Conservation (phyloP, 2,888 invertebrate species). For the Atrina japonica region DNA sequence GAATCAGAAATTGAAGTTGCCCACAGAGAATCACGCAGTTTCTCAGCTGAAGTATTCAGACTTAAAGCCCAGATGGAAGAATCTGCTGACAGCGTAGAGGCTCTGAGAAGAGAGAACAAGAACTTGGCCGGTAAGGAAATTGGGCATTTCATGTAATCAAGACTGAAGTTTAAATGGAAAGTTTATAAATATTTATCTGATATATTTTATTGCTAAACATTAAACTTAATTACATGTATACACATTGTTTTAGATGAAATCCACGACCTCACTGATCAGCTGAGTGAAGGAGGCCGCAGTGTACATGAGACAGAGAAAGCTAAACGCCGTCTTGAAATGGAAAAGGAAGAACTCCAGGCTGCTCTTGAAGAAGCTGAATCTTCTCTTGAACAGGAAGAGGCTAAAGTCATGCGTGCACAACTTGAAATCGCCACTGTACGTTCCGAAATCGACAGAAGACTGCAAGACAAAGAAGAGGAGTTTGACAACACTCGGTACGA, state of each 20-base stretch:
- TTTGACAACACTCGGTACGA: conserved; percentile 96
- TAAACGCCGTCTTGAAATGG: conserved; percentile 98
- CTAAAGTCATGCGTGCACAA: conserved; percentile 94
- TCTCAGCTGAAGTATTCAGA: conserved; percentile 99
- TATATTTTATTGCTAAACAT: too few relatives aligned
- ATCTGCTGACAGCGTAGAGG: conserved; percentile 97
- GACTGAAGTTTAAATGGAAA: too few relatives aligned
- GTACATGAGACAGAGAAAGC: conserved; percentile 99
- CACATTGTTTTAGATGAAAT: conserved; percentile 95
- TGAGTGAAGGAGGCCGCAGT: conserved; percentile 99
- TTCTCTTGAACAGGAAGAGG: conserved; percentile 99
- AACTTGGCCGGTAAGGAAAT: conserved; percentile 88
- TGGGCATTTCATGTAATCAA: too few relatives aligned
- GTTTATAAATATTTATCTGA: too few relatives aligned
- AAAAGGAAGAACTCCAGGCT: conserved; percentile 99
- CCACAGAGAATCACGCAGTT: conserved; percentile 99
- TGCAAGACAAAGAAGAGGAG: conserved; percentile 99
- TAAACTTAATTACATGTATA: too few relatives aligned
- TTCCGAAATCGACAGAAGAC: conserved; percentile 99
- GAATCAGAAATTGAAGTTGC: conserved; percentile 96
- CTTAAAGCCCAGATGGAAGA: conserved; percentile 98
- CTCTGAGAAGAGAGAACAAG: conserved; percentile 99
- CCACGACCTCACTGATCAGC: conserved; percentile 99
- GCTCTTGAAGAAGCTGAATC: conserved; percentile 99
- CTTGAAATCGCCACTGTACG: conserved; percentile 99